Evolutionary conservation across 2,888 invertebrate genomes (phyloP), one percentile per base, ranked within the genome.

Genomic region (Cynaeus angustus): DNA sequence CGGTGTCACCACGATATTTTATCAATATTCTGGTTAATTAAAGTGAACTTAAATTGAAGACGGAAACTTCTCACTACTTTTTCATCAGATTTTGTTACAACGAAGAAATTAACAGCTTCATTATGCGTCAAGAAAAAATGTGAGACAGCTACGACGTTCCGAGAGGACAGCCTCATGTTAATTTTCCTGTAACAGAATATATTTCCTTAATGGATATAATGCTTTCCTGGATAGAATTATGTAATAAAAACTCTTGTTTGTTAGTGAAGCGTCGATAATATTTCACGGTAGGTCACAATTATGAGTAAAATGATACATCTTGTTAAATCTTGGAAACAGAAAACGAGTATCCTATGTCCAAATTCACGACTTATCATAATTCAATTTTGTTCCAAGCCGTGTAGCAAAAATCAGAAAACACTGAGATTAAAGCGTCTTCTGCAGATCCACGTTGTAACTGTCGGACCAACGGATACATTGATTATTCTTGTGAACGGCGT

Each of bases 401-500:
- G 48, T 7, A 3, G 48, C 13, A 48, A 48, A 48, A 48, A 48
- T 48, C n/a, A 21, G 9, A 48, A 14, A 48, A 48, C n/a, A 9
- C 14, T 1, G 43, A 43, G 46, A 46, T 13, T 14, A 14, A 9
- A 43, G 21, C 10, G 41, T 55, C 56, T 56, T 56, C 10, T 56
- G 43, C 41, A 43, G 56, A 12, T 43, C 41, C 12, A 33, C 9
- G 13, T 10, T 43, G 56, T 43, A 38, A 56, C 38, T 9, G 59
- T 59, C 45, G 46, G 45, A 61, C 61, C 8, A 61, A 30, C 14
- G 48, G 38, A 48, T 61, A 48, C 61, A 61, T 61, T 61, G 61
- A 61, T 61, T 61, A 48, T 61, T 61, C 30, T 58, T 48, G 46
- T 46, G 46, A 61, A 62, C 26, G 16, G 14, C 9, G 30, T 33